Base-by-base conservation (phyloP, 2,888 invertebrate genomes). In the Brachypalpus laphriformis region DNA sequence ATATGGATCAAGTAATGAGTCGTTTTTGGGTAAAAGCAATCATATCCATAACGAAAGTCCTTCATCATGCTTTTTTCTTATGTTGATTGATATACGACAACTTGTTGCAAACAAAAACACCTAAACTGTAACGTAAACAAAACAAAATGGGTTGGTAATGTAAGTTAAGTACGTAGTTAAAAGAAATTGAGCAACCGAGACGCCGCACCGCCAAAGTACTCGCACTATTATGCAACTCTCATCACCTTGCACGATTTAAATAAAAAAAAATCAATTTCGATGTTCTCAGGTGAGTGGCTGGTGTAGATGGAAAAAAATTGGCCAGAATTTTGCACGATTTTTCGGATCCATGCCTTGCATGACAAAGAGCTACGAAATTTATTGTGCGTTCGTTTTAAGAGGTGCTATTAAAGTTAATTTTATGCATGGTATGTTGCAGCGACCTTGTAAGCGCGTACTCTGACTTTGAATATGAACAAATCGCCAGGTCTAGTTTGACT, bases 41-140 rank as follows among this genome's bases (percentile, higher is more conserved):
- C 78, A 82, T 82, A 82, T 82, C 82, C 66, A 82, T 82, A 82
- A 61, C 66, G 28, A 72, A 56, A 47, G 61, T 78, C 82, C 82
- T 82, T 78, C 71, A 11, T 2, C 14, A 25, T 9, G 28, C 6
- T 56, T 34, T 22, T n/a, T 47, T 49, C 28, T 11, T n/a, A 49
- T 37, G 8, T 40, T 28, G 14, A 54, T 28, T 72, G 28, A 28
- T 28, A 47, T 37, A 49, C 20, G 14, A 9, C 20, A 9, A 49
- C 59, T 28, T 37, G 37, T 49, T 20, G 20, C 25, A 54, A 56
- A 65, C 22, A 45, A 22, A n/a, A 8, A 16, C 11, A 3, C 34
- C 22, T 18, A 74, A 49, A 34, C 8, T 40, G 20, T 42, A 56
- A 45, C 22, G 65, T 18, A 34, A 22, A 31, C 37, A 40, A 54